Evolutionary conservation across 1,140 invertebrate genomes (phyloP).

Genomic region (Physella acuta): DNA sequence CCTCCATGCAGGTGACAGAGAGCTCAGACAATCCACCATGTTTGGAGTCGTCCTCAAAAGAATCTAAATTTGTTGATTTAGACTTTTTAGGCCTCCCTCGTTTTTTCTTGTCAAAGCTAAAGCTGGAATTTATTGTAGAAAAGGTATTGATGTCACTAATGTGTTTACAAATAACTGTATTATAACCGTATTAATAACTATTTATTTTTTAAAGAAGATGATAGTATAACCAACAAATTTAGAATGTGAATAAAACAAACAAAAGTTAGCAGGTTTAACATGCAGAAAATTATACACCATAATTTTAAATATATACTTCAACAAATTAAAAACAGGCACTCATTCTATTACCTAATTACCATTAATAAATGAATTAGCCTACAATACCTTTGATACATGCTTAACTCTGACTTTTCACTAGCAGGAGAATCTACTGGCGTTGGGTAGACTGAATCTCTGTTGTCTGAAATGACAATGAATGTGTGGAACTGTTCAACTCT

Average conservation of each 20-base stretch:
- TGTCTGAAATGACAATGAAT: constrained; percentile 3
- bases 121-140: too few species aligned
- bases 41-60: constrained; percentile 14
- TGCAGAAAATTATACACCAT: too few species aligned
- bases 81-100: constrained; percentile 19
- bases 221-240: too few species aligned
- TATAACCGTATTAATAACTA: too few species aligned
- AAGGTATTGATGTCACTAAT: too few species aligned
- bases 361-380: too few species aligned
- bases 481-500: background rate
- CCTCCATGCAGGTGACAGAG: background rate
- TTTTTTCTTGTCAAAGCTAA: constrained; percentile 19
- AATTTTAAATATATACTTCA: too few species aligned
- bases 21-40: constrained; percentile 9
- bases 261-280: background rate
- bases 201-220: too few species aligned
- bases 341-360: background rate
- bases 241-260: too few species aligned
- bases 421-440: constrained; percentile 18
- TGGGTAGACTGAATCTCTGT: constrained; percentile 19
- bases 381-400: constrained; percentile 10
- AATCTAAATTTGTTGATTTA: background rate
- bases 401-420: constrained; percentile 19
- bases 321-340: background rate
- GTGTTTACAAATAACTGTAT: too few species aligned